phyloP scores from a whole-genome alignment of 1,140 invertebrate species.

The Lutraria rhynchaena region DNA sequence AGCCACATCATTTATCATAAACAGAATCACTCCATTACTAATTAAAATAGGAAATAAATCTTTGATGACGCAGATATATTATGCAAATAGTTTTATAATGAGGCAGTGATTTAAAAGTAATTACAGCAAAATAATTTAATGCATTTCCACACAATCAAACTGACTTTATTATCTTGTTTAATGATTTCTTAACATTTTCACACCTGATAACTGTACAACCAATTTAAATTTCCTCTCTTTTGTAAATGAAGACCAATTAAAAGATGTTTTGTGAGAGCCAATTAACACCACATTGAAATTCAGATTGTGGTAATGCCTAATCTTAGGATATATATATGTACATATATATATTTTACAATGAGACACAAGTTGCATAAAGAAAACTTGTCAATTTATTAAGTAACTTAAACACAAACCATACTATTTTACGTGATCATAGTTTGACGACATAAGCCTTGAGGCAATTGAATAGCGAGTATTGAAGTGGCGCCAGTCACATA shows the following conservation, averaged over 20 bases:
- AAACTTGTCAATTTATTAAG: constrained; percentile 12
- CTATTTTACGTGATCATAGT: constrained; percentile 7
- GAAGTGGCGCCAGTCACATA: constrained; percentile 35
- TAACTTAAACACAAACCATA: constrained; percentile 2
- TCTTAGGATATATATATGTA: too few relatives aligned
- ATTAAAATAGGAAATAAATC: too few relatives aligned
- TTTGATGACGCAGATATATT: too few relatives aligned
- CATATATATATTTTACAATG: too few relatives aligned
- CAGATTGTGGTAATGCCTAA: too few relatives aligned
- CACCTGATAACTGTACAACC: too few relatives aligned
- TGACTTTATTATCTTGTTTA: too few relatives aligned
- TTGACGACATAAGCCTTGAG: constrained; percentile 26
- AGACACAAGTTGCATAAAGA: too few relatives aligned
- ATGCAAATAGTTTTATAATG: constrained; percentile 14
- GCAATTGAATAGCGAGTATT: constrained; percentile 20
- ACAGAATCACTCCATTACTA: too few relatives aligned
- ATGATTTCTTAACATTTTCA: not conserved
- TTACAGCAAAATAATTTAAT: constrained; percentile 14
- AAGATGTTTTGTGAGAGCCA: not conserved
- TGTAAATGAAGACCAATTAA: not conserved
- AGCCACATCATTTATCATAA: too few relatives aligned
- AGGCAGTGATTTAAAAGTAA: constrained; percentile 19
- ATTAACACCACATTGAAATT: not conserved
- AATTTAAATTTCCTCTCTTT: not conserved
- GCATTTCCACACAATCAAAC: not conserved